A percentile compares a stretch with the other conserved stretches of the same genome.
phyloP scores from a whole-genome alignment of 2,113 vertebrate species.

The human region DNA sequence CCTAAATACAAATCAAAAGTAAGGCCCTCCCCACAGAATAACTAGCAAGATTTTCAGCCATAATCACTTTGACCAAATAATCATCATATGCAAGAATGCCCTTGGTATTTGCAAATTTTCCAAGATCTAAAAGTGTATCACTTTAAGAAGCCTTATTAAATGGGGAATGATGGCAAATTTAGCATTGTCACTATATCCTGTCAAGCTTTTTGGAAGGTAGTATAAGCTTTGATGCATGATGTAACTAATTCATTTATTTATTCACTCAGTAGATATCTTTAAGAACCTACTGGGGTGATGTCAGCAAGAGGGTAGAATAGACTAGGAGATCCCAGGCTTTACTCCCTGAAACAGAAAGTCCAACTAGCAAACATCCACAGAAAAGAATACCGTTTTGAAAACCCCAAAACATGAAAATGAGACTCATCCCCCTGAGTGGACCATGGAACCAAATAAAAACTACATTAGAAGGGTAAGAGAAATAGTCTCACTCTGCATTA shows the following conservation, averaged over 20 bases:
- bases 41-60: slow-evolving; percentile 57
- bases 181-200: neutral
- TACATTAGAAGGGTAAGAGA: neutral
- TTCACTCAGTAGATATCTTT: neutral
- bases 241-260: neutral
- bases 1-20: slow-evolving; percentile 59
- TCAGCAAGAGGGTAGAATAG: neutral
- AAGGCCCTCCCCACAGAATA: slow-evolving; percentile 37
- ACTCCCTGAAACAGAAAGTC: neutral
- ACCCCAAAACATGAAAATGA: neutral
- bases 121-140: slow-evolving; percentile 39
- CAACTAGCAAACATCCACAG: neutral
- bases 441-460: neutral
- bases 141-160: slow-evolving; percentile 39
- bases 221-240: neutral
- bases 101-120: slow-evolving; percentile 49
- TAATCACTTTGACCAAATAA: slow-evolving; percentile 68
- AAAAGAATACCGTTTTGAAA: neutral
- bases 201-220: neutral
- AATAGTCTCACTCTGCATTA: neutral
- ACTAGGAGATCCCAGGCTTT: neutral
- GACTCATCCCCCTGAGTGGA: neutral
- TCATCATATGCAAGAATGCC: slow-evolving; percentile 34
- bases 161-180: neutral
- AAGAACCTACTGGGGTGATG: neutral